Evolutionary conservation across 2,888 invertebrate species (phyloP).

Genomic region (Dasypolia templi): DNA sequence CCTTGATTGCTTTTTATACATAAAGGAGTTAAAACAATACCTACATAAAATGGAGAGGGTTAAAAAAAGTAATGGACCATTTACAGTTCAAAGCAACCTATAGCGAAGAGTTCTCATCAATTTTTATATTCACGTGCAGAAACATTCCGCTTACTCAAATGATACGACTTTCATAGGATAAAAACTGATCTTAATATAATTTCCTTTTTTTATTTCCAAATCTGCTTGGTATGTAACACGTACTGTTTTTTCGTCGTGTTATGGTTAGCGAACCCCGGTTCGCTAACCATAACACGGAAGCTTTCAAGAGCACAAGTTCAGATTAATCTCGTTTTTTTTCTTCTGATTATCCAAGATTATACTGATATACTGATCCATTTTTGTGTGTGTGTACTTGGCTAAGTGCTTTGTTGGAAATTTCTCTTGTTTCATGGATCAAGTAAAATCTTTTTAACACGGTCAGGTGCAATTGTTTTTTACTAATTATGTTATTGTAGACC

Average conservation of each 20-base stretch:
- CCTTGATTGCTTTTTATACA: not conserved
- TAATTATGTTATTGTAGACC: not conserved
- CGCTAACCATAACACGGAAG: conserved; percentile 12
- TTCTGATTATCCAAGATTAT: conserved; percentile 39
- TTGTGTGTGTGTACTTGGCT: not conserved
- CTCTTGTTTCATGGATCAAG: not conserved
- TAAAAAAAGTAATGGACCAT: conserved; percentile 10
- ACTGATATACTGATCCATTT: conserved; percentile 22
- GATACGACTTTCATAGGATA: conserved; percentile 25
- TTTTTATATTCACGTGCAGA: conserved; percentile 28
- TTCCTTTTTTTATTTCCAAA: conserved; percentile 53
- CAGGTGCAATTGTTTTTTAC: not conserved
- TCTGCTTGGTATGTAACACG: conserved; percentile 37
- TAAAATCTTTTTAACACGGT: not conserved
- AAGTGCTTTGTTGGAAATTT: not conserved
- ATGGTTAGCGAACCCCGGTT: too few species aligned
- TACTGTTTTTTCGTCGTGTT: conserved; percentile 1
- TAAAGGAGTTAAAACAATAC: not conserved
- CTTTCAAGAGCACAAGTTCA: conserved; percentile 22
- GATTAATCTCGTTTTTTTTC: conserved; percentile 54
- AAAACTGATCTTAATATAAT: conserved; percentile 46
- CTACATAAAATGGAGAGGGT: not conserved
- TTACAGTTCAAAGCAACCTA: conserved; percentile 17
- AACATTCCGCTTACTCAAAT: conserved; percentile 35
- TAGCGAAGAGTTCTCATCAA: conserved; percentile 2